phyloP scores from a whole-genome alignment of 2,797 vertebrate species.

The Bucorvus abyssinicus region DNA sequence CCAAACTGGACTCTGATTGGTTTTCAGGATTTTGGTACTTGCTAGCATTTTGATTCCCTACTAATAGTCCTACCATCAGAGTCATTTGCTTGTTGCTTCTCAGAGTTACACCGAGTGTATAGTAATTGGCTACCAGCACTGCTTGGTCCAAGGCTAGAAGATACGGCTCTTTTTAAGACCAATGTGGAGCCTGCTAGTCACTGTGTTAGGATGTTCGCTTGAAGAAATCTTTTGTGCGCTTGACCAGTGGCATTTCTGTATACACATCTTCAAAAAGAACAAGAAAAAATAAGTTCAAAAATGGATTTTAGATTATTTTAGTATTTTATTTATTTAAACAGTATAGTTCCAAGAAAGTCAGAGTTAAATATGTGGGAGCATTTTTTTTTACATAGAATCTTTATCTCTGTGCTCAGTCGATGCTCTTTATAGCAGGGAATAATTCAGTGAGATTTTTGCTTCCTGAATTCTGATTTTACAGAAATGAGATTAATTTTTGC shows the following conservation, averaged over 20 bases:
- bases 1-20: not conserved
- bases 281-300: not conserved
- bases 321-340: not conserved
- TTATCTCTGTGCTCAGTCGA: not conserved
- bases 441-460: not conserved
- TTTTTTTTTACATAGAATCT: not conserved
- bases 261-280: not conserved
- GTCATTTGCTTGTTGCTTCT: not conserved
- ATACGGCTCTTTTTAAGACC: not conserved
- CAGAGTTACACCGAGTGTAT: not conserved
- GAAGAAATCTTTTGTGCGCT: not conserved
- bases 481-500: not conserved
- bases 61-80: not conserved
- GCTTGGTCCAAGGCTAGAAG: not conserved
- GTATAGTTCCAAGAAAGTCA: not conserved
- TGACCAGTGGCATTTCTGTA: not conserved
- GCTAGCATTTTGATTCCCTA: not conserved
- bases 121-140: not conserved
- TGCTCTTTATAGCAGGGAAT: not conserved
- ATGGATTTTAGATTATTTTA: not conserved
- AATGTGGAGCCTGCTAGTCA: not conserved
- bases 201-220: not conserved
- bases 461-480: not conserved
- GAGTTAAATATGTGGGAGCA: not conserved
- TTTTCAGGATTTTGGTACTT: not conserved